These are phyloP conservation scores for Falcaria lacertinaria DNA, from an alignment of 2,888 invertebrate genomes.

Conservation along the genomic window DNA sequence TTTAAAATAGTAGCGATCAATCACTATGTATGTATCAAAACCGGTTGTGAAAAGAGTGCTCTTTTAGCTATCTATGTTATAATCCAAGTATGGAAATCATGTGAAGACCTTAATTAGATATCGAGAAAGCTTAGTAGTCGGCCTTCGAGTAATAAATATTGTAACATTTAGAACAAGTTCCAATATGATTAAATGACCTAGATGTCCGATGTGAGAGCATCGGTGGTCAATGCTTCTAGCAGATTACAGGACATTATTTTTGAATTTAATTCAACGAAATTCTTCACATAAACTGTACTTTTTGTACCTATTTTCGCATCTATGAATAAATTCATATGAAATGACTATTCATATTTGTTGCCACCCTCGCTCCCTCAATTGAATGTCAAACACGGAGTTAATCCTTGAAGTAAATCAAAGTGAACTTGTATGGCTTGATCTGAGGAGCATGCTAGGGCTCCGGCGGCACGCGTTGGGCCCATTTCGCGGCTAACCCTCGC, in stretches of 20 bases:
- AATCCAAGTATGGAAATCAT: background rate
- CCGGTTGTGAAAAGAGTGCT: background rate
- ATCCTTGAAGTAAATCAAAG: slow-evolving; percentile 71
- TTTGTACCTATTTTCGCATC: too few relatives aligned
- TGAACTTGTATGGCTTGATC: slow-evolving; percentile 53
- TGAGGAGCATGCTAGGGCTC: slow-evolving; percentile 65
- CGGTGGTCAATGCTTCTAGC: background rate
- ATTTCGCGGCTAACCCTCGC: slow-evolving; percentile 58
- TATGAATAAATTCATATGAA: too few relatives aligned
- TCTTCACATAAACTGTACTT: too few relatives aligned
- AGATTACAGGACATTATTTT: too few relatives aligned
- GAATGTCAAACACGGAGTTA: slow-evolving; percentile 24
- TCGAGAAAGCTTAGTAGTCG: background rate
- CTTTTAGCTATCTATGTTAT: background rate
- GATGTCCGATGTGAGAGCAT: background rate
- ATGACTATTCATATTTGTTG: too few relatives aligned
- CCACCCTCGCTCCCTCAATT: slow-evolving; percentile 11
- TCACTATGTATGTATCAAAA: background rate
- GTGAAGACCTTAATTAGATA: background rate
- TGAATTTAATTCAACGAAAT: too few relatives aligned
- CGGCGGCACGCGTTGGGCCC: slow-evolving; percentile 59
- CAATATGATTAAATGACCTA: slow-evolving; percentile 1
- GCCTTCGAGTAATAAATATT: background rate
- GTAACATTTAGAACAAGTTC: slow-evolving; percentile 1
- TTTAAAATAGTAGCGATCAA: background rate